Evolutionary conservation across 1,140 invertebrate genomes (phyloP).

Genomic region (Hylaeus volcanicus): DNA sequence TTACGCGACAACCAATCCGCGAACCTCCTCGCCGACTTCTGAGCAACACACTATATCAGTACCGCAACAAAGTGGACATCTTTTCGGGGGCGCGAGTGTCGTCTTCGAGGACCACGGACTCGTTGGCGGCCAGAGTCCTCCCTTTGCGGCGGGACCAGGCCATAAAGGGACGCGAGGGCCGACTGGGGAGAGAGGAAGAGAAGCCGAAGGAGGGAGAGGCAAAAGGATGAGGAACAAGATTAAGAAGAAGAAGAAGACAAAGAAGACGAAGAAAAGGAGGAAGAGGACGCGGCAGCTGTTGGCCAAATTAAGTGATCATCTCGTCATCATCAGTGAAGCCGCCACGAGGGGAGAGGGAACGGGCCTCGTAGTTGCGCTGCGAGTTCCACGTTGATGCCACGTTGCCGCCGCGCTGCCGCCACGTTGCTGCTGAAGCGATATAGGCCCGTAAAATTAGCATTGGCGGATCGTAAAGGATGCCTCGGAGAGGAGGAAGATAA

Average conservation of each 20-base stretch:
- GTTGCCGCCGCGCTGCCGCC: constrained; percentile 53
- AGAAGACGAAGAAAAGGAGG: constrained; percentile 43
- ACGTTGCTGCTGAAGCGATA: constrained; percentile 42
- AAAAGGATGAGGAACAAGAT: constrained; percentile 31
- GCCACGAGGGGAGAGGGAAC: constrained; percentile 62
- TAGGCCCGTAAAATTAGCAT: constrained; percentile 77
- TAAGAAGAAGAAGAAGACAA: constrained; percentile 29
- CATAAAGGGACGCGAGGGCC: constrained; percentile 38
- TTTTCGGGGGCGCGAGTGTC: constrained; percentile 13
- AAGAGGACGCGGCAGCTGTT: constrained; percentile 78
- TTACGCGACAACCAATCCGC: too few species aligned
- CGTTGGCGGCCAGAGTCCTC: constrained; percentile 1
- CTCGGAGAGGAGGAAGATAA: constrained; percentile 51
- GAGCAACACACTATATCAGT: neutral
- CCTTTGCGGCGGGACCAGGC: constrained; percentile 28
- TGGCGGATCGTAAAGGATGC: constrained; percentile 76
- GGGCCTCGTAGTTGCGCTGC: constrained; percentile 24
- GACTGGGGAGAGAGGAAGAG: neutral
- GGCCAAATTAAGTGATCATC: constrained; percentile 81
- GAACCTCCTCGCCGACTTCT: too few species aligned
- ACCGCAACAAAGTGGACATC: constrained; percentile 31
- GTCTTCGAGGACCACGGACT: neutral
- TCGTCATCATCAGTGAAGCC: constrained; percentile 79
- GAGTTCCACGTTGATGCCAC: constrained; percentile 56
- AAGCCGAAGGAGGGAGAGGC: constrained; percentile 6